Conservation (phyloP, 2,797 vertebrate species). For the Bradypodion pumilum region DNA sequence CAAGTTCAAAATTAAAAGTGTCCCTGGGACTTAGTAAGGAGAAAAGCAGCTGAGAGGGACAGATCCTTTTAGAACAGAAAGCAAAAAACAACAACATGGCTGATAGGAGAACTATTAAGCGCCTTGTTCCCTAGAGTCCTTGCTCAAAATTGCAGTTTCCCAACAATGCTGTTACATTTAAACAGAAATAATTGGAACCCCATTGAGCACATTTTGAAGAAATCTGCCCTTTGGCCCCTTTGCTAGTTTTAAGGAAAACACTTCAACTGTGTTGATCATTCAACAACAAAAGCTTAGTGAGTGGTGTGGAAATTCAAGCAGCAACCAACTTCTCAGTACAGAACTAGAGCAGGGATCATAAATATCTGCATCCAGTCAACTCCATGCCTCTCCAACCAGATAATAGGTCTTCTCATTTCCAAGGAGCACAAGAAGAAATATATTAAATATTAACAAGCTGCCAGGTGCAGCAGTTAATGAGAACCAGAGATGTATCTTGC, state of each 20-base stretch:
- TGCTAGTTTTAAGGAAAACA: not conserved
- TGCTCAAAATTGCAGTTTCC: not conserved
- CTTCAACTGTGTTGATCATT: not conserved
- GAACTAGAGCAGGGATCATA: not conserved
- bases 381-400: not conserved
- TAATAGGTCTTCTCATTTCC: conserved; percentile 12
- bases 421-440: not conserved
- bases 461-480: conserved; percentile 17
- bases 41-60: not conserved
- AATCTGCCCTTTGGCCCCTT: not conserved
- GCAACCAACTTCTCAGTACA: not conserved
- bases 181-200: not conserved
- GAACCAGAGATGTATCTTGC: conserved; percentile 11
- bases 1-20: no score
- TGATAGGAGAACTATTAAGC: not conserved
- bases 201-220: not conserved
- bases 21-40: not conserved
- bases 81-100: no score
- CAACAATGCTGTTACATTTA: not conserved
- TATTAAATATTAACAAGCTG: conserved; percentile 26
- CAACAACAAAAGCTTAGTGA: not conserved
- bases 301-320: not conserved
- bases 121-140: not conserved
- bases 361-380: not conserved
- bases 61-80: not conserved